Evolutionary conservation across 2,113 vertebrate genomes (phyloP), one percentile per base, ranked within the genome.

Genomic region (Carassius auratus): DNA sequence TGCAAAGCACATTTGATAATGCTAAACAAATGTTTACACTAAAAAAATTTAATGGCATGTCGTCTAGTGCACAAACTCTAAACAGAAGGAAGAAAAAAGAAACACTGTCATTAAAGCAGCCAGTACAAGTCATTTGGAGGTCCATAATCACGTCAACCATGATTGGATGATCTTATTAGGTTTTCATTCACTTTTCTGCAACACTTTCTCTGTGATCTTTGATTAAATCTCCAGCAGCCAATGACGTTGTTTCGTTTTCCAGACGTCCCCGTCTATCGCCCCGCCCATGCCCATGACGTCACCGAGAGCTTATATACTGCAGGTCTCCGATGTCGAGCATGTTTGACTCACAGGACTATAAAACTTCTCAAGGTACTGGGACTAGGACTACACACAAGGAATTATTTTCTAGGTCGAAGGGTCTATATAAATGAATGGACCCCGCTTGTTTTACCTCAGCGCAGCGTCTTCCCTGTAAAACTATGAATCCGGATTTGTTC

Each of bases 401-500:
- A 64, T 76, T 30, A 14, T 50, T 78, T 76, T 79, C 30, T 36
- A 15, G 38, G 23, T 7, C 17, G 15, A 4, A 68, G 57, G 50
- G 30, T 48, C 21, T 36, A 1, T 30, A 4, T 79, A 55, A 17
- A 84, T 87, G n/a, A 74, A 95, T 95, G 94, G 93, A 95, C 86
- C 86, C 91, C 45, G 90, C 92, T n/a, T 92, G 94, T 92, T 94
- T 95, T 81, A 90, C 89, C 38, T 89, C 93, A 80, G 89, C 92
- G 50, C 95, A 94, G 86, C 94, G 93, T 21, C 38, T 91, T 38
- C 91, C 93, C 42, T 92, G 93, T 91, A 93, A 91, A 87, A 87
- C 90, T 76, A 95, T 95, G 94, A 94, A 93, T 85, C 89, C 92
- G 92, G 94, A 94, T 91, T 87, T 95, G 88, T 91, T 91, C 0